Evolutionary conservation across 2,797 vertebrate species (phyloP).

Genomic region (Sebastes taczanowskii): DNA sequence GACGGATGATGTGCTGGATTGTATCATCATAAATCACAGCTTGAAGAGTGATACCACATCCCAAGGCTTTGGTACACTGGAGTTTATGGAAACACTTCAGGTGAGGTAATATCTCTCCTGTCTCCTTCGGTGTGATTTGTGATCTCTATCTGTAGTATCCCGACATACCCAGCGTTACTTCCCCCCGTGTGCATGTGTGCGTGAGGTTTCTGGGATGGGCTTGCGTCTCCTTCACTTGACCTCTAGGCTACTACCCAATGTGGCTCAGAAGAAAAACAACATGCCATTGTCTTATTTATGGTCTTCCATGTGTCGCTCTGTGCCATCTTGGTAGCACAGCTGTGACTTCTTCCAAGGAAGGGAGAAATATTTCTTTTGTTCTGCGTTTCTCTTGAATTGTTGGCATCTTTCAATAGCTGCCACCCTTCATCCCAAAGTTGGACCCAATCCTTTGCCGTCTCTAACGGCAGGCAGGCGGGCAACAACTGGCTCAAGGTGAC

Average conservation of each 20-base stretch:
- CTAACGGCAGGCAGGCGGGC: slow-evolving; percentile 69
- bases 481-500: slow-evolving; percentile 87
- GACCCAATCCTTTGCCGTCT: slow-evolving; percentile 61
- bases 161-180: slow-evolving; percentile 43
- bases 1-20: slow-evolving; percentile 65
- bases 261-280: slow-evolving; percentile 73
- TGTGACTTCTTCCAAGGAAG: slow-evolving; percentile 71
- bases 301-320: slow-evolving; percentile 62
- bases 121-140: slow-evolving; percentile 76
- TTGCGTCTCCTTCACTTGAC: slow-evolving; percentile 76
- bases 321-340: slow-evolving; percentile 67
- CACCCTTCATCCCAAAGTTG: slow-evolving; percentile 62
- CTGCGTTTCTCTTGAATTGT: slow-evolving; percentile 52
- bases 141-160: slow-evolving; percentile 57
- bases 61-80: slow-evolving; percentile 73
- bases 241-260: slow-evolving; percentile 49
- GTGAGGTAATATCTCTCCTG: slow-evolving; percentile 76
- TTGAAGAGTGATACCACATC: slow-evolving; percentile 67
- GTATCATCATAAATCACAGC: slow-evolving; percentile 68
- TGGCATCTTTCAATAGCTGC: slow-evolving; percentile 55
- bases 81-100: slow-evolving; percentile 79
- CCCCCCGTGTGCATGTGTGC: slow-evolving; percentile 34
- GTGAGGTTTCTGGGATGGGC: slow-evolving; percentile 43
- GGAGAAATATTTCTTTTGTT: slow-evolving; percentile 43
- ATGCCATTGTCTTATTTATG: slow-evolving; percentile 81